phyloP scores from a whole-genome alignment of 2,797 vertebrate genomes.

The Rhynchotus rufescens region DNA sequence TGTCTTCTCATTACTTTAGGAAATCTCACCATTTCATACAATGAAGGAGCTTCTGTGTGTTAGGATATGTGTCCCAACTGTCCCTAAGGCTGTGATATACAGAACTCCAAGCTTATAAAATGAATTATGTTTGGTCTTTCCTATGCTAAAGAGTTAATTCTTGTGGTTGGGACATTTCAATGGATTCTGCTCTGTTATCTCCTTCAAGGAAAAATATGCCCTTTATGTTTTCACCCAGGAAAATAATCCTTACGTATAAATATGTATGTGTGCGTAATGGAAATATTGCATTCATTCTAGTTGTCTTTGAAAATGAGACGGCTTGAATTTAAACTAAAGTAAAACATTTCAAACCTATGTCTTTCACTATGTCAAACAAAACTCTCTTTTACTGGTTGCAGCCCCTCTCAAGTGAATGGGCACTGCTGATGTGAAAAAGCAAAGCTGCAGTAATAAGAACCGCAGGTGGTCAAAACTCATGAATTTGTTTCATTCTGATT shows the following conservation, averaged over 20 bases:
- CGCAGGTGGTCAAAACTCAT: background rate
- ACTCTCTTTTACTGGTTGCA: background rate
- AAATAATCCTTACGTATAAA: constrained; percentile 1
- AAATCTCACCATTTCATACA: background rate
- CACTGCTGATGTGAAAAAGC: background rate
- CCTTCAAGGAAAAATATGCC: background rate
- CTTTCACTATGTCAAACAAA: background rate
- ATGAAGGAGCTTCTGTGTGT: too few species aligned
- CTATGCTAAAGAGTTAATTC: background rate
- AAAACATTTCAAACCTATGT: background rate
- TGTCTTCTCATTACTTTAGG: background rate
- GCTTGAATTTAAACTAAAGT: background rate
- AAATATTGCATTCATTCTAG: background rate
- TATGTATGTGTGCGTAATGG: background rate
- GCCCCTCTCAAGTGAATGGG: background rate
- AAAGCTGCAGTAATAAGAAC: background rate
- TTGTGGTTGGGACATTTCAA: background rate
- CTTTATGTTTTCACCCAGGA: background rate
- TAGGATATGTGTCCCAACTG: background rate
- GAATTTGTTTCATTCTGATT: background rate
- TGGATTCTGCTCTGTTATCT: background rate
- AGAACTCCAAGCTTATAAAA: background rate
- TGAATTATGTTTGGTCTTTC: background rate
- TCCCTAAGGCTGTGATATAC: background rate
- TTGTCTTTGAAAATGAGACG: background rate